These are phyloP conservation scores for Phytoseiulus persimilis DNA, from an alignment of 2,888 invertebrate species.

Conservation along the genomic window DNA sequence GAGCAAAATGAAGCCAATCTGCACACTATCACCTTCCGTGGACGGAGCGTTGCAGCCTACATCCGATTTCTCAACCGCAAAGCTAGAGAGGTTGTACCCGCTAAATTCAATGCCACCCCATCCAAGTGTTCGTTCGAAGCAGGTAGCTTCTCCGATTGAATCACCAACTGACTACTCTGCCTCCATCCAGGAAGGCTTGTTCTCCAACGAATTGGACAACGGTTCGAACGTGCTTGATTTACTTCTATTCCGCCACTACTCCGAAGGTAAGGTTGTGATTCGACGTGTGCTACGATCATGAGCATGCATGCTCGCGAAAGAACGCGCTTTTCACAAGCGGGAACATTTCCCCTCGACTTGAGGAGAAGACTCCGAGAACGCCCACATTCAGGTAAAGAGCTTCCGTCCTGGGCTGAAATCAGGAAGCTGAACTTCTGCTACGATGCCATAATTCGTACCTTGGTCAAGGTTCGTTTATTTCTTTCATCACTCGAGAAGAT, in stretches of 20 bases:
- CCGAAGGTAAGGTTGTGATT: neutral
- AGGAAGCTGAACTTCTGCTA: constrained; percentile 8
- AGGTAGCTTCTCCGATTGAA: too few relatives aligned
- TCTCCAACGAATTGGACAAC: neutral
- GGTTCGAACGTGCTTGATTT: constrained; percentile 12
- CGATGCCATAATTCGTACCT: neutral
- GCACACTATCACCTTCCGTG: constrained; percentile 8
- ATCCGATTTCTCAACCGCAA: constrained; percentile 27
- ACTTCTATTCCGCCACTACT: neutral
- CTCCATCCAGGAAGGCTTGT: neutral
- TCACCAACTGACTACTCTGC: neutral
- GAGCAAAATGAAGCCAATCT: constrained; percentile 34
- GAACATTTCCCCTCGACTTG: too few relatives aligned
- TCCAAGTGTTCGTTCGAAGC: too few relatives aligned
- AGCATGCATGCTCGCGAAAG: too few relatives aligned
- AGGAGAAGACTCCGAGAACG: too few relatives aligned
- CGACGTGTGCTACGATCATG: too few relatives aligned
- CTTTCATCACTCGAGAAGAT: neutral
- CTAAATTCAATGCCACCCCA: too few relatives aligned
- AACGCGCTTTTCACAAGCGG: too few relatives aligned
- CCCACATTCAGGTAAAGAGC: neutral
- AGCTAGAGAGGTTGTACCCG: constrained; percentile 13
- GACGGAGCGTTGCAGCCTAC: constrained; percentile 15
- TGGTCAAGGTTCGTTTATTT: constrained; percentile 8
- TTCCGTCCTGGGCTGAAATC: neutral